Evolutionary conservation across 2,888 invertebrate genomes (phyloP), one percentile per base, ranked within the genome.

Genomic region (Podabrus alpinus): DNA sequence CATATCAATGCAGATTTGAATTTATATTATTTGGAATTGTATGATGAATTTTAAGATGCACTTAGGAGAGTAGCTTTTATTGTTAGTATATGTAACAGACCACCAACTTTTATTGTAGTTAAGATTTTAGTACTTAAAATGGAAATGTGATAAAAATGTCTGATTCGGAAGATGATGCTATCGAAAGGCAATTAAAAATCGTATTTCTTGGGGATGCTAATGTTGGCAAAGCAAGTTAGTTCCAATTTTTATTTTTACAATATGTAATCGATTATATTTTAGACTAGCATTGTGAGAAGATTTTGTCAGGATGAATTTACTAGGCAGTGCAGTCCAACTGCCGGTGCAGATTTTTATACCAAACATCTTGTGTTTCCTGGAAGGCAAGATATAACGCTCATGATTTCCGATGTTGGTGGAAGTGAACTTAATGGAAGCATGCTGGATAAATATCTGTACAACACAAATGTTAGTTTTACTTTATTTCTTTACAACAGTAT

Each of bases 341-440:
- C 92, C 24, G 94, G 94, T 1, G 90, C 94, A 11, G 94, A 94
- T 83, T 94, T 94, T 86, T 92, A 92, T 83, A 88, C 92, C 67
- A 92, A 92, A 84, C 89, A 92, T 82, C 87, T 92, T 61, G 86
- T 88, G 75, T 82, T 93, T 67, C 90, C 92, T 75, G 86, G 85
- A 15, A 88, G 87, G 80, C 88, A 89, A 70, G 90, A 92, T 81
- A 91, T 94, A 67, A 92, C 93, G 21, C 86, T 95, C 70, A 92
- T 95, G 85, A 90, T 97, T 25, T 95, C 95, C 89, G 97, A 97
- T 86, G 91, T 97, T 71, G 94, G 95, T 64, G 96, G 97, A 16
- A 91, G 92, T 78, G 92, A 95, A 59, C 88, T 95, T 11, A 90
- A 90, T 66, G 94, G 95, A 9, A 89, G 90, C 75, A 96, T 97